Base-by-base conservation (phyloP, 2,113 vertebrate genomes). In the Pachycephala philippinensis region DNA sequence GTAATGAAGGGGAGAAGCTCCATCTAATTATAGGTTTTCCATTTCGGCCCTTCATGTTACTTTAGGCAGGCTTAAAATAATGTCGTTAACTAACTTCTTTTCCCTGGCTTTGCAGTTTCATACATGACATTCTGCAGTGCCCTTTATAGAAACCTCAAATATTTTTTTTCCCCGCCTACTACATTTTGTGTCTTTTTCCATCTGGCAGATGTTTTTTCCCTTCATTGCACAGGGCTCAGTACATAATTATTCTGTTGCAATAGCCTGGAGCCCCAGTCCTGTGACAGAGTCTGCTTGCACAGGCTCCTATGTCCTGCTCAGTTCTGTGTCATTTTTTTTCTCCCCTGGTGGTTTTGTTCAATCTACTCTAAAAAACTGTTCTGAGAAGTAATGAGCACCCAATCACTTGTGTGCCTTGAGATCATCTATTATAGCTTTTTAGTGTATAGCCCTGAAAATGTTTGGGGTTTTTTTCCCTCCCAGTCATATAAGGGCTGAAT, bases 121-220 rank as follows among this genome's bases (percentile, higher is more conserved):
- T 78, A n/a, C 19, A 26, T 68, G 59, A 66, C n/a, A 11, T 93
- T 92, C 76, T 89, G 79, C 83, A 81, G 40, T 65, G 68, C 68
- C 56, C 79, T 96, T 92, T 96, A 74, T 49, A 68, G 75, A 97
- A 95, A 84, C 93, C 52, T 87, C 92, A 94, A 82, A 76, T 87
- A 23, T 93, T 89, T 79, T 87, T 78, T 83, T 90, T 42, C 3
- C 39, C 77, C 0, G 6, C 87, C 39, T 74, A 69, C 70, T 28
- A 54, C 20, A 7, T 80, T 93, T 93, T 93, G 70, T 80, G 70
- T 89, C 44, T 87, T 91, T 94, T 94, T 96, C 89, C 85, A 27
- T 96, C 50, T 86, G 64, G 68, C 86, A 72, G 69, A 87, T 92
- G 35, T 40, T 56, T 71, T 90, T 79, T 16, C 39, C 57, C 37